A percentile compares a stretch with the other conserved stretches of the same genome.
These are phyloP conservation scores for Chrysodeixis includens DNA, from an alignment of 2,888 invertebrate genomes.

Conservation along the genomic window DNA sequence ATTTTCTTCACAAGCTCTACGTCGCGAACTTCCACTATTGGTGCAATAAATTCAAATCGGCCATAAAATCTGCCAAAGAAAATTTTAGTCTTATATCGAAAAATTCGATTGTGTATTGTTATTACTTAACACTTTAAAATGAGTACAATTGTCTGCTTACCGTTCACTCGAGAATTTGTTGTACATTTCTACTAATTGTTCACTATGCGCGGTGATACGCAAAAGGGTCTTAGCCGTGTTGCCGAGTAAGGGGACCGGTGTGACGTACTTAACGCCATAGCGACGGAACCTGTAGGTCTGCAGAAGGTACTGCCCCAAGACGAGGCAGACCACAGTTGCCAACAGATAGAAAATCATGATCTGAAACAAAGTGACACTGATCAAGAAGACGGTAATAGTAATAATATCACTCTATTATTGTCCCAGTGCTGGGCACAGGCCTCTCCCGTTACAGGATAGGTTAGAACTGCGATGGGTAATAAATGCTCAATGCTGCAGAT, in stretches of 20 bases:
- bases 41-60: constrained; percentile 78
- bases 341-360: constrained; percentile 64
- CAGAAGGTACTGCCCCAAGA: constrained; percentile 61
- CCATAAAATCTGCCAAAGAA: constrained; percentile 78
- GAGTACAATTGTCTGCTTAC: constrained; percentile 47
- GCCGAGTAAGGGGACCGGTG: constrained; percentile 68
- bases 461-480: no score
- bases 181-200: constrained; percentile 59
- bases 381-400: no score
- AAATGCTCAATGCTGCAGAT: no score
- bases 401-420: no score
- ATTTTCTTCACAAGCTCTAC: constrained; percentile 85
- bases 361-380: constrained; percentile 25
- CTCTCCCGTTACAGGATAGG: no score
- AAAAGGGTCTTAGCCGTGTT: constrained; percentile 64
- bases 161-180: constrained; percentile 68
- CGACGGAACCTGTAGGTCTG: constrained; percentile 62
- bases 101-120: not conserved
- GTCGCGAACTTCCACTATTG: constrained; percentile 82
- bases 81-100: not conserved
- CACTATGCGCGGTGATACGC: constrained; percentile 55
- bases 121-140: not conserved
- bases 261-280: constrained; percentile 67
- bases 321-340: constrained; percentile 62
- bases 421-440: no score